These are phyloP conservation scores for honey bee (Apis mellifera) DNA, from an alignment of 1,140 invertebrate genomes.

Conservation along the genomic window Amel_HAv3.1 CM009932.2:10529001-10529500, in stretches of 20 bases:
- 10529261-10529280: slow-evolving; percentile 75
- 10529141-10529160: slow-evolving; percentile 73
- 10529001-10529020: slow-evolving; percentile 67
- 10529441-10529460: slow-evolving; percentile 66
- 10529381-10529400: slow-evolving; percentile 76
- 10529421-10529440: slow-evolving; percentile 60
- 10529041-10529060: slow-evolving; percentile 59
- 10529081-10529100: slow-evolving; percentile 68
- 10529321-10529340: slow-evolving; percentile 64
- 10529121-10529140: slow-evolving; percentile 62
- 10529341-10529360: slow-evolving; percentile 74
- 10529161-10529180: slow-evolving; percentile 66
- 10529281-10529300: slow-evolving; percentile 73
- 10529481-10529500: slow-evolving; percentile 71
- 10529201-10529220: slow-evolving; percentile 73
- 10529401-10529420: slow-evolving; percentile 61
- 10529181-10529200: slow-evolving; percentile 65
- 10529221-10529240: slow-evolving; percentile 74
- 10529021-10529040: slow-evolving; percentile 72
- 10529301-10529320: slow-evolving; percentile 64
- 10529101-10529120: slow-evolving; percentile 69
- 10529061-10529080: slow-evolving; percentile 54
- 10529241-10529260: slow-evolving; percentile 71
- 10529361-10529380: slow-evolving; percentile 73
- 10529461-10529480: slow-evolving; percentile 55